Evolutionary conservation across 53 echinoderm and acorn worm species (phyloP).

Genomic region (Hippasteria phrygiana): DNA sequence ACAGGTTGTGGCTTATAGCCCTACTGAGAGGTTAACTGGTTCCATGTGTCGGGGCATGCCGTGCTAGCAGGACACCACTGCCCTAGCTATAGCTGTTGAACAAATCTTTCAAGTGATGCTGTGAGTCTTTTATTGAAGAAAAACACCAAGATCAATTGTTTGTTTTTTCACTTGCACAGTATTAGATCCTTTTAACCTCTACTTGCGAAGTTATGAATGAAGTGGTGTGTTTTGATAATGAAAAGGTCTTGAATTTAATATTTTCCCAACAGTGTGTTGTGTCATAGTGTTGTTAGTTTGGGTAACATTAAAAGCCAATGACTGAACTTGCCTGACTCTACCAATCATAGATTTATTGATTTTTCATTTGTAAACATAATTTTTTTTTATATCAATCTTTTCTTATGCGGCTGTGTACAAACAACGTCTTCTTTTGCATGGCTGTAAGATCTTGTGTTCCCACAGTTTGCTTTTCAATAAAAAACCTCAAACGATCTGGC

Average conservation of each 20-base stretch:
- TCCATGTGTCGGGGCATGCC: slow-evolving; percentile 54
- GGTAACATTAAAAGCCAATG: too few species aligned
- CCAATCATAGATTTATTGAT: too few species aligned
- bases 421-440: background rate
- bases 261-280: too few species aligned
- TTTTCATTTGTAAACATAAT: too few species aligned
- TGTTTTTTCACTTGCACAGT: background rate
- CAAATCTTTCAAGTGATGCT: background rate
- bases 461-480: background rate
- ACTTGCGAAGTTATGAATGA: background rate
- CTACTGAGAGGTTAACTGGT: slow-evolving; percentile 51
- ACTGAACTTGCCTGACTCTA: too few species aligned
- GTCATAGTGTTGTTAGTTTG: too few species aligned
- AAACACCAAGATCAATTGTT: background rate
- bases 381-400: too few species aligned
- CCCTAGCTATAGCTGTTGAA: background rate
- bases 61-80: background rate
- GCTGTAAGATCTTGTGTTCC: background rate
- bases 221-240: too few species aligned
- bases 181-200: background rate
- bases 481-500: background rate
- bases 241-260: too few species aligned
- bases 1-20: slow-evolving; percentile 21
- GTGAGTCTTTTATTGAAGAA: background rate
- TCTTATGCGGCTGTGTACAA: too few species aligned